Conservation (phyloP, 2,888 invertebrate species). For the Dasypogon diadema region DNA sequence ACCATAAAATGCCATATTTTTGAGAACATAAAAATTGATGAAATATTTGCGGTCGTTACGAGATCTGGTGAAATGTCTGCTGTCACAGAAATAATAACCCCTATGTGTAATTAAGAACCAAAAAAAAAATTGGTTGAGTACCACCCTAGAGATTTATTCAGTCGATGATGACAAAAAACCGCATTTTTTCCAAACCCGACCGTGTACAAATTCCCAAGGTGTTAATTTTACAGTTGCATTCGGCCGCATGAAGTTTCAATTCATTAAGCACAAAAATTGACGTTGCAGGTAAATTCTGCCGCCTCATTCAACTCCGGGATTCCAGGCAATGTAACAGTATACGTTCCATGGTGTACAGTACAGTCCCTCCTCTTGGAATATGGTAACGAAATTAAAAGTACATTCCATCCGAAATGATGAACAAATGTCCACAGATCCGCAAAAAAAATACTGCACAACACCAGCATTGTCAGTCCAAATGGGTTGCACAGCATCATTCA, state of each 20-base stretch:
- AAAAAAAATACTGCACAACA: neutral
- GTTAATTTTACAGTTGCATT: slow-evolving; percentile 40
- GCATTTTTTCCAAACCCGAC: slow-evolving; percentile 5
- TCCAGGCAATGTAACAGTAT: neutral
- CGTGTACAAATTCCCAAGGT: slow-evolving; percentile 38
- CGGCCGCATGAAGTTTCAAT: slow-evolving; percentile 44
- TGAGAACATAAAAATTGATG: too few relatives aligned
- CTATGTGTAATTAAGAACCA: neutral
- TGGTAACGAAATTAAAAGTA: slow-evolving; percentile 48
- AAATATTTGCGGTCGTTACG: too few relatives aligned
- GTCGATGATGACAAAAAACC: slow-evolving; percentile 39
- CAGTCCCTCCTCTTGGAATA: neutral
- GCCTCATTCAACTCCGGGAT: neutral
- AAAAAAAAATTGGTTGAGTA: neutral
- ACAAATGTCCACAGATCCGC: slow-evolving; percentile 37
- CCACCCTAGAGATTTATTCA: slow-evolving; percentile 17
- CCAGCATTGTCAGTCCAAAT: neutral
- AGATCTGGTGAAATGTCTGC: neutral
- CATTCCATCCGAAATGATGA: slow-evolving; percentile 39
- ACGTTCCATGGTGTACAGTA: neutral
- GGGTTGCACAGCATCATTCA: slow-evolving; percentile 22
- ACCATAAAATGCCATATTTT: too few relatives aligned
- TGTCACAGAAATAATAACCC: neutral
- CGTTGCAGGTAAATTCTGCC: slow-evolving; percentile 12
- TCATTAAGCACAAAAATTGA: slow-evolving; percentile 40